Base-by-base conservation (phyloP, 2,888 invertebrate genomes). In the Acrobasis repandana region DNA sequence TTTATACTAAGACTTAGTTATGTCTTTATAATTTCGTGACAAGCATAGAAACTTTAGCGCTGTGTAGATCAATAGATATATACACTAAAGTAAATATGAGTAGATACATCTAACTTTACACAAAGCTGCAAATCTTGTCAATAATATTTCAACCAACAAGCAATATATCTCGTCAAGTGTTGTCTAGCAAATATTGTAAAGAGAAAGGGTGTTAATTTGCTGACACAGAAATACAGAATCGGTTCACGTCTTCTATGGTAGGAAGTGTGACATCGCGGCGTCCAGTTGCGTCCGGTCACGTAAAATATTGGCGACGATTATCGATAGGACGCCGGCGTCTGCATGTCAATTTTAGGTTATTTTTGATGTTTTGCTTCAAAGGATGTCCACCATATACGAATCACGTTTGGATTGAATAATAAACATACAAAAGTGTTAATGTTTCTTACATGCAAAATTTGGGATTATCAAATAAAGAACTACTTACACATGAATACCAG, bases 221-320 rank as follows among this genome's bases (percentile, higher is more conserved):
- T 62, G 56, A 58, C 62, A 62, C 61, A 56, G 58, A 61, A 38
- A 58, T 61, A 62, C 61, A 56, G 58, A 61, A 38, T 56, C 52
- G 61, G 43, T 61, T 49, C 48, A 47, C 33, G 50, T 36, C 15
- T 46, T 50, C 43, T 46, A 43, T 16, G 60, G 60, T 64, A 65
- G 65, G 65, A 67, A 67, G 65, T 58, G 56, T 61, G 60, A 66
- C 57, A 64, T 61, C 66, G 66, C 65, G 64, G 64, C 68, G 65
- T 79, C 83, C 79, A 80, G 81, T 83, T 85, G 85, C 83, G 85
- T 80, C 28, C 28, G 28, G 28, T 28, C 28, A 28, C 64, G 62
- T 36, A 67, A 79, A 85, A 80, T 82, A 84, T 85, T 75, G 78
- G 73, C 76, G 70, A 69, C 68, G 68, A 74, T 77, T 79, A 82